phyloP scores from a whole-genome alignment of 2,888 invertebrate genomes.

The Tethea ocularis region DNA sequence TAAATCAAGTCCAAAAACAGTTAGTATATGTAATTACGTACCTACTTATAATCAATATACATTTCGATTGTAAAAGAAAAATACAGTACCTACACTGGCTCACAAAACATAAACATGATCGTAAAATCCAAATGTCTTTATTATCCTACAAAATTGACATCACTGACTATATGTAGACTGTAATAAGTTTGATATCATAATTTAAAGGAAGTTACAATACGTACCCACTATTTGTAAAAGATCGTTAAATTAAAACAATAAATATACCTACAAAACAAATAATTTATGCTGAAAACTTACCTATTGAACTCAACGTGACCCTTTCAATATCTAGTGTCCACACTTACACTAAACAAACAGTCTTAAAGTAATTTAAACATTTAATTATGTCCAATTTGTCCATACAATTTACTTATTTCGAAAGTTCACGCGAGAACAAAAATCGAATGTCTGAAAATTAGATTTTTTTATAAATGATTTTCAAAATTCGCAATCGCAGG shows the following conservation, averaged over 20 bases:
- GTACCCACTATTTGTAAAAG: no score
- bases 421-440: not conserved
- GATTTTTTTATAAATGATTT: conserved; percentile 13
- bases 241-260: no score
- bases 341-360: conserved; percentile 56
- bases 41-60: not conserved
- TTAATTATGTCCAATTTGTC: conserved; percentile 4
- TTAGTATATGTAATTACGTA: no score
- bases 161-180: not conserved
- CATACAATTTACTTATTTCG: not conserved
- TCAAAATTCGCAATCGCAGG: conserved; percentile 47
- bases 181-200: not conserved
- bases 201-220: no score
- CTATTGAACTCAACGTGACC: conserved; percentile 49
- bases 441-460: conserved; percentile 4
- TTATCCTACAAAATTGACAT: not conserved
- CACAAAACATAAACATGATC: not conserved
- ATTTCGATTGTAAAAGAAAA: not conserved
- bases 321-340: conserved; percentile 43
- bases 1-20: no score
- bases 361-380: conserved; percentile 14
- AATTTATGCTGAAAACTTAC: conserved; percentile 40
- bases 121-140: not conserved
- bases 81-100: no score
- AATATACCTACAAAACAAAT: no score